Base-by-base conservation (phyloP, 1,140 invertebrate species). In the Megathymus violae region DNA sequence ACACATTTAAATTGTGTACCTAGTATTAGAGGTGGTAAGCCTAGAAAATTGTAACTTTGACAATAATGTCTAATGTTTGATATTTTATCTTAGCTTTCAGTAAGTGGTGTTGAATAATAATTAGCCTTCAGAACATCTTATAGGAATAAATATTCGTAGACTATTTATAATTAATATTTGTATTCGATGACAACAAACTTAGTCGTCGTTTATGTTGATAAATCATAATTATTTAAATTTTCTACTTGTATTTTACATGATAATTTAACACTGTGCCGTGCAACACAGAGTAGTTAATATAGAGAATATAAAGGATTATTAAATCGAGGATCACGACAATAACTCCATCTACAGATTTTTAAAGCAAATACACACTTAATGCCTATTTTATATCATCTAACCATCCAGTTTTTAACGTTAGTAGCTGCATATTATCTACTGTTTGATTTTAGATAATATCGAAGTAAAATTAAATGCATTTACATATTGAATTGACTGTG, bases 91-190 rank as follows among this genome's bases (percentile, higher is more conserved):
- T 31, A 36, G 34, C 34, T 36, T 36, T 36, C 34, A 36, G 34
- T 11, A n/a, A 36, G 27, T 31, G 34, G 11, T 36, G 34, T 36
- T 36, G 34, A n/a, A n/a, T n/a, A n/a, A n/a, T n/a, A 36, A 36
- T 36, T 36, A 36, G 10, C n/a, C 7, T 36, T n/a, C 2, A 36
- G 1, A 11, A 11, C 4, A n/a, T 36, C n/a, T 11, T 4, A 31
- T 9, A 31, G 1, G 27, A 31, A 31, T 31, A 31, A 31, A 31
- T 4, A 31, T 36, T 36, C 11, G n/a, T 36, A 36, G 11, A 36
- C 1, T 36, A 9, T 31, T n/a, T n/a, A n/a, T n/a, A n/a, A n/a
- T 3, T 22, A 3, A 9, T 31, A 31, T 31, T 31, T 31, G 7
- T 31, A 31, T 31, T 5, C 7, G 7, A 7, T 31, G 1, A 31